Percentiles rank a stretch among this genome's conserved stretches.
These are phyloP conservation scores for Agriopis leucophaearia DNA, from an alignment of 2,888 invertebrate genomes.

Conservation along the genomic window DNA sequence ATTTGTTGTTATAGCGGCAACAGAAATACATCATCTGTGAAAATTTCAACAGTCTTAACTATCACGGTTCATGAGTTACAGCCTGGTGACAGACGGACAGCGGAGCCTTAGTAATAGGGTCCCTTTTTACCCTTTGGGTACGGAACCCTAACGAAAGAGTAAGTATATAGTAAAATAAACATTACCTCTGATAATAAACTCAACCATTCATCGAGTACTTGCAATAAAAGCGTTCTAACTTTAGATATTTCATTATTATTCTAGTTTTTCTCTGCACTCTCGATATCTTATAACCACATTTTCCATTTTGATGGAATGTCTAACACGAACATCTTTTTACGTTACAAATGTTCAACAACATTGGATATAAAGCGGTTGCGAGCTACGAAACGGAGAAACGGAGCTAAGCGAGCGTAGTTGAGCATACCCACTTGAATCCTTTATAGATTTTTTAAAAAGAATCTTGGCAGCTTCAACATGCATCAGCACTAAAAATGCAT, in stretches of 20 bases:
- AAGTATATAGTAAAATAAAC: too few species aligned
- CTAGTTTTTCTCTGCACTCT: constrained; percentile 6
- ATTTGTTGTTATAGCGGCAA: too few species aligned
- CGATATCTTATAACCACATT: constrained; percentile 8
- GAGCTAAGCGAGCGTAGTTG: constrained; percentile 4
- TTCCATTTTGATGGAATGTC: constrained; percentile 27
- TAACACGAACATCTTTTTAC: constrained; percentile 9
- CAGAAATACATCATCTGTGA: too few species aligned
- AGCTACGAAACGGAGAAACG: background rate
- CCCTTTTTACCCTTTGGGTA: too few species aligned
- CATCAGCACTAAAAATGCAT: constrained; percentile 5
- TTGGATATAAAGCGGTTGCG: constrained; percentile 17
- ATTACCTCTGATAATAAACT: too few species aligned
- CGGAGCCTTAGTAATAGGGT: too few species aligned
- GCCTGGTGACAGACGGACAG: too few species aligned
- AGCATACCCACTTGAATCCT: constrained; percentile 9
- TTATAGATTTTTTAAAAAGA: constrained; percentile 12
- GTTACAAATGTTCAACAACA: constrained; percentile 12
- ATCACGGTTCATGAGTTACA: too few species aligned
- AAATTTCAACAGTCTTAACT: too few species aligned
- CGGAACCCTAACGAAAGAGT: too few species aligned
- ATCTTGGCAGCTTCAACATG: constrained; percentile 14
- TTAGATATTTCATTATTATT: background rate
- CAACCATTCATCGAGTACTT: background rate
- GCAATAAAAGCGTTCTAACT: background rate